Percentiles rank a stretch among this genome's conserved stretches.
These are phyloP conservation scores for Cariama cristata DNA, from an alignment of 2,113 vertebrate genomes.

Conservation along the genomic window DNA sequence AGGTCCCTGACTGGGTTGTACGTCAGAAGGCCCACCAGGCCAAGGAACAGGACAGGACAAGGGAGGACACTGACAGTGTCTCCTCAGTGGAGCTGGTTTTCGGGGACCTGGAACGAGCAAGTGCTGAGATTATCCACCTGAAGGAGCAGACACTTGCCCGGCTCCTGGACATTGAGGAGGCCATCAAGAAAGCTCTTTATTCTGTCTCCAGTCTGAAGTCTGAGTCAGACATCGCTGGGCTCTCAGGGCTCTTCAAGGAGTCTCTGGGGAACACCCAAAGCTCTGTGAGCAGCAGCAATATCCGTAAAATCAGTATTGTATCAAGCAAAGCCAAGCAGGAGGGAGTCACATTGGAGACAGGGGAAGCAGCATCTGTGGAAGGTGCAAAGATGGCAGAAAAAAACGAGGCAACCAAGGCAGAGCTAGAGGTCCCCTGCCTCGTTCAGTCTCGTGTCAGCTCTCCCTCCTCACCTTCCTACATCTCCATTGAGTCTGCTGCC, in stretches of 20 bases:
- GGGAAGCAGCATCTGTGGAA: neutral
- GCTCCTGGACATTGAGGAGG: slow-evolving; percentile 88
- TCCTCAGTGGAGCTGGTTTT: slow-evolving; percentile 85
- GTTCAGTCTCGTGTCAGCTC: slow-evolving; percentile 73
- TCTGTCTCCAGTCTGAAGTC: slow-evolving; percentile 91
- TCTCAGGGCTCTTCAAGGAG: slow-evolving; percentile 87
- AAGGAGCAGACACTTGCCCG: slow-evolving; percentile 93
- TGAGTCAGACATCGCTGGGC: slow-evolving; percentile 83
- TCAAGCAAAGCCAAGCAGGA: slow-evolving; percentile 74
- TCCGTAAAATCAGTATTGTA: slow-evolving; percentile 80
- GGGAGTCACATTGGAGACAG: neutral
- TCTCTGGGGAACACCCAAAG: slow-evolving; percentile 77
- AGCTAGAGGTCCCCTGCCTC: neutral
- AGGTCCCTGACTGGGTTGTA: slow-evolving; percentile 83
- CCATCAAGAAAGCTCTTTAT: slow-evolving; percentile 91
- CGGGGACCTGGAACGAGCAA: slow-evolving; percentile 89
- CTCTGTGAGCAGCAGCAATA: slow-evolving; percentile 68
- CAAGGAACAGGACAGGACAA: slow-evolving; percentile 47
- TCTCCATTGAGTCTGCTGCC: slow-evolving; percentile 85
- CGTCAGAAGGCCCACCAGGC: neutral
- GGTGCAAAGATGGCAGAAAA: neutral
- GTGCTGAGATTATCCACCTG: slow-evolving; percentile 87
- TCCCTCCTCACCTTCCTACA: slow-evolving; percentile 86
- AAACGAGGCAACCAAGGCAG: neutral
- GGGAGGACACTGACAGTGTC: slow-evolving; percentile 64